Conservation (phyloP, 2,113 vertebrate species). For the Daboia siamensis region DNA sequence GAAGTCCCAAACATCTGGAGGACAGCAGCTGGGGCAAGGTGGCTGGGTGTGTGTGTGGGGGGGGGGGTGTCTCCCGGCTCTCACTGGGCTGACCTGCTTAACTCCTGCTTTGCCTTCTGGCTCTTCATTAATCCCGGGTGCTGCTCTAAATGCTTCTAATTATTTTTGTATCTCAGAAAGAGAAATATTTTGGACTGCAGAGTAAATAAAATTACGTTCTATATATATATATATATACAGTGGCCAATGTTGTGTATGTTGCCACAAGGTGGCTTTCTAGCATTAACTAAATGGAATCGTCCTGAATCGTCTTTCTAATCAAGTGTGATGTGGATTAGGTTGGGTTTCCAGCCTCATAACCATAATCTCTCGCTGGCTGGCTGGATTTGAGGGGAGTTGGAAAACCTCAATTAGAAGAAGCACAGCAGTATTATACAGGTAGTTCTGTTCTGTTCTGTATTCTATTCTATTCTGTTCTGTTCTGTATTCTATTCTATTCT, state of each 20-base stretch:
- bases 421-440: no score
- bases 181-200: slow-evolving; percentile 11
- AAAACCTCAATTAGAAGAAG: neutral
- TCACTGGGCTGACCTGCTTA: neutral
- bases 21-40: neutral
- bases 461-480: no score
- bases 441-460: no score
- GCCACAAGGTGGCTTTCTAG: neutral
- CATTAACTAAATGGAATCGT: neutral
- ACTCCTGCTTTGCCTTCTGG: neutral
- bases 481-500: no score
- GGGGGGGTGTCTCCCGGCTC: neutral
- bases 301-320: neutral
- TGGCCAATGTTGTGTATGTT: neutral
- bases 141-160: slow-evolving; percentile 9
- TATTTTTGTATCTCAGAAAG: slow-evolving; percentile 22
- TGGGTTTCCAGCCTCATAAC: neutral
- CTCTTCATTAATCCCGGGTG: neutral
- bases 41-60: no score
- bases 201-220: slow-evolving; percentile 3
- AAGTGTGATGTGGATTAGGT: neutral
- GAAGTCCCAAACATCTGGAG: neutral
- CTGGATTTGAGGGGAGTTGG: neutral
- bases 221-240: neutral
- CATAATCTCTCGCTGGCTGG: neutral